Evolutionary conservation across 1,140 invertebrate genomes (phyloP).

Genomic region (Heliconius melpomene): DNA sequence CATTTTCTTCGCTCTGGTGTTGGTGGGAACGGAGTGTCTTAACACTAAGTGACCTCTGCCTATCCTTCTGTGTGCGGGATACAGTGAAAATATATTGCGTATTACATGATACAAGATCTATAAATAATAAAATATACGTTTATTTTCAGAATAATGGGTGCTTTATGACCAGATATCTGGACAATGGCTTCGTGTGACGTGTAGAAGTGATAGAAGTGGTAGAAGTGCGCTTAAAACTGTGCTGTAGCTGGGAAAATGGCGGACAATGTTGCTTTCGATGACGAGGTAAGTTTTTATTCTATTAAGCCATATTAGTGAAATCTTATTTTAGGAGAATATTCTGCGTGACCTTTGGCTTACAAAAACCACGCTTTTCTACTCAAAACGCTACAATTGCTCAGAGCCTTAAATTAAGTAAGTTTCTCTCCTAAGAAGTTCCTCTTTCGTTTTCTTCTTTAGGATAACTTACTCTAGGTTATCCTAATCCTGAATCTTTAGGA

Average conservation of each 20-base stretch:
- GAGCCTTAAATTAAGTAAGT: no score
- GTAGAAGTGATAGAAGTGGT: slow-evolving; percentile 14
- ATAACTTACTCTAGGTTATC: no score
- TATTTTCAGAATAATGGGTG: slow-evolving; percentile 21
- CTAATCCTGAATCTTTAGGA: no score
- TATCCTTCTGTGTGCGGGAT: background rate
- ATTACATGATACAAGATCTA: background rate
- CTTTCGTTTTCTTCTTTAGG: no score
- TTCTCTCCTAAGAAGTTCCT: no score
- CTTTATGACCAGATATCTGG: slow-evolving; percentile 10
- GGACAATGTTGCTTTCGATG: slow-evolving; percentile 66
- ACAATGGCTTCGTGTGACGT: slow-evolving; percentile 18
- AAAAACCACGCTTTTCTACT: no score
- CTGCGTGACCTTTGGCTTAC: no score
- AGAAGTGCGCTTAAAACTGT: background rate
- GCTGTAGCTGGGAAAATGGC: slow-evolving; percentile 47
- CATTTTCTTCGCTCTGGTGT: no score
- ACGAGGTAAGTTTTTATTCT: slow-evolving; percentile 57
- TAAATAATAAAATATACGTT: background rate
- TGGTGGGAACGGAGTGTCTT: background rate
- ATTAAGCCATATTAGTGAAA: background rate
- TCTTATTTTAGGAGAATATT: no score
- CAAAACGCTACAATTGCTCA: no score
- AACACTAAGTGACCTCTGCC: background rate
- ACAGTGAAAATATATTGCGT: background rate